Evolutionary conservation across 2,797 vertebrate species (phyloP), one percentile per base, ranked within the genome.

Genomic region (Muscicapa striata): DNA sequence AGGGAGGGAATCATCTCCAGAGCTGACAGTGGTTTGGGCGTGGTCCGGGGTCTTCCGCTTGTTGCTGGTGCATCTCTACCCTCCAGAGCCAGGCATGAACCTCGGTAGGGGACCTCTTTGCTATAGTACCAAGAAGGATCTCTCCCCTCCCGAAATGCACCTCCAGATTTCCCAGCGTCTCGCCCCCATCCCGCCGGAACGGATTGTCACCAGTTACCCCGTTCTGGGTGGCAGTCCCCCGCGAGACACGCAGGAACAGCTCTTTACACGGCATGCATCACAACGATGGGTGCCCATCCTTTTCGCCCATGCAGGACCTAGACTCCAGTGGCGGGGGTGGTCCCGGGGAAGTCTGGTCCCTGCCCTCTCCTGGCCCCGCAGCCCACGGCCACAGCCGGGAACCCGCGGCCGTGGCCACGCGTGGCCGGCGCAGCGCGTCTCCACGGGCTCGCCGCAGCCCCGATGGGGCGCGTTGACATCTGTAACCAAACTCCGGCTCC

Each of bases 401-500:
- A 11, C 43, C 66, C 17, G 16, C 24, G 23, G 55, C 59, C 32
- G 51, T 49, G 43, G 49, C 59, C 87, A 89, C 88, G 83, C 86
- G 95, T 90, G 95, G 54, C 72, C 27, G 23, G 36, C 58, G 16
- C 62, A 29, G 24, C 36, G 69, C 48, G 26, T 66, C 86, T 77
- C 91, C 86, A 55, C 69, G 79, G 91, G 79, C 63, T 62, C 24
- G 24, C 84, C 52, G 32, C 83, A 41, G 87, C 91, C 93, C 84
- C 84, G 84, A 89, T 94, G 90, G 91, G 91, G 89, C 59, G 78
- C 92, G 74, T 64, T 93, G 97, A 96, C 96, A 96, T 94, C 94
- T 96, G 89, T 93, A 95, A 96, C 93, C 92, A 94, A 95, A 96
- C 87, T 94, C 70, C 70, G 69, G 94, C 96, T 95, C 79, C 84